Conservation (phyloP, 1,140 invertebrate genomes). For the Asobara japonica region DNA sequence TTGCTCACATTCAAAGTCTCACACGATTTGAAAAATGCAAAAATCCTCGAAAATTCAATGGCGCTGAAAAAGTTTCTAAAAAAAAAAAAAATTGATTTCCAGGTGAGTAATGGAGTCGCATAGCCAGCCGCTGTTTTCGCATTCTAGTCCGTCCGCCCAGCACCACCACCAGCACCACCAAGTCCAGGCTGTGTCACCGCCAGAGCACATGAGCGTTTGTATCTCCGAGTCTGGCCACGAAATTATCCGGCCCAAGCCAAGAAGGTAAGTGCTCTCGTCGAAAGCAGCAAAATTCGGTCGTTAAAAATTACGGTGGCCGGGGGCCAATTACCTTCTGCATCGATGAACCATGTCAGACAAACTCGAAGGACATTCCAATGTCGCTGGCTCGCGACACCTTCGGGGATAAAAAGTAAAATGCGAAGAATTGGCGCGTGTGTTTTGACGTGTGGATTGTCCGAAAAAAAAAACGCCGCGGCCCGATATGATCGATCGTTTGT, state of each 20-base stretch:
- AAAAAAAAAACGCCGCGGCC: not conserved
- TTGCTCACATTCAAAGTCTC: no score
- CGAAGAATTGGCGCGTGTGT: not conserved
- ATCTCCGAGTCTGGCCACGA: slow-evolving; percentile 81
- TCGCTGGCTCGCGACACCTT: not conserved
- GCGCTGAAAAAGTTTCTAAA: no score
- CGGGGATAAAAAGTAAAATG: not conserved
- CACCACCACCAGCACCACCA: slow-evolving; percentile 8
- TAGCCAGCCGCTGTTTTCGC: slow-evolving; percentile 47
- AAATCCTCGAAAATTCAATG: not conserved
- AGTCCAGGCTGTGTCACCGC: slow-evolving; percentile 46
- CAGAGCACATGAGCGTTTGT: slow-evolving; percentile 67
- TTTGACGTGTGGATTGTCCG: slow-evolving; percentile 19
- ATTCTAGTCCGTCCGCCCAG: slow-evolving; percentile 18
- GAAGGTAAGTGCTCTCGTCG: slow-evolving; percentile 72
- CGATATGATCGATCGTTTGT: slow-evolving; percentile 18
- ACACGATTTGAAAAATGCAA: no score
- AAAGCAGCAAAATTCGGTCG: slow-evolving; percentile 36
- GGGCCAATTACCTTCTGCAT: slow-evolving; percentile 36
- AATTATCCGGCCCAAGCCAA: slow-evolving; percentile 85
- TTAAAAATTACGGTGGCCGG: slow-evolving; percentile 51
- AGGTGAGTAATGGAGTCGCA: slow-evolving; percentile 22
- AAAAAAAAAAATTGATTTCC: not conserved
- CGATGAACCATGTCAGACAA: slow-evolving; percentile 45
- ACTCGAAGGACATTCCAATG: slow-evolving; percentile 28